Percentiles rank a stretch among this genome's conserved stretches.
Conservation (phyloP, 2,888 invertebrate species). For the Dasypogon diadema region DNA sequence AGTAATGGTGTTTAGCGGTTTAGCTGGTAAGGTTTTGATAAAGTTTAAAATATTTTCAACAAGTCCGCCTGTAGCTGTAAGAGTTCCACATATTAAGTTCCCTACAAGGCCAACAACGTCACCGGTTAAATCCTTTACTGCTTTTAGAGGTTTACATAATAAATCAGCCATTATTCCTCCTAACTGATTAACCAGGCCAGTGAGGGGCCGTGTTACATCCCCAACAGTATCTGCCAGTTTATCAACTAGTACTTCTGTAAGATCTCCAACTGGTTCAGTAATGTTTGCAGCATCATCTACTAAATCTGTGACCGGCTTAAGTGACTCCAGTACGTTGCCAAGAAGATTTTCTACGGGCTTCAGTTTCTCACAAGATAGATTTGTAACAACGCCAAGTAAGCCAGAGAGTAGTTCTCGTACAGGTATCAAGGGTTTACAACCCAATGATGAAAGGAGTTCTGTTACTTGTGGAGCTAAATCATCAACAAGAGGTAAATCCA, state of each 20-base stretch:
- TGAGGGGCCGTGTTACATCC: neutral
- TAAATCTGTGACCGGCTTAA: neutral
- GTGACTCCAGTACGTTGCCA: neutral
- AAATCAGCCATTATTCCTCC: neutral
- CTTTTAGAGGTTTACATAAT: conserved; percentile 7
- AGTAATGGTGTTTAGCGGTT: neutral
- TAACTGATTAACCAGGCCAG: neutral
- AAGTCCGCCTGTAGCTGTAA: neutral
- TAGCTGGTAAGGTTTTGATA: neutral
- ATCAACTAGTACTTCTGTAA: too few species aligned
- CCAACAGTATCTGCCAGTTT: too few species aligned
- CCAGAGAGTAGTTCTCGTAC: neutral
- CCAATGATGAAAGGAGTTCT: neutral
- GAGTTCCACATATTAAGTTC: neutral
- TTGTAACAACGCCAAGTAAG: neutral
- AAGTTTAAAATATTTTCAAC: neutral
- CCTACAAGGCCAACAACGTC: neutral
- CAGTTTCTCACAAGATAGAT: conserved; percentile 1
- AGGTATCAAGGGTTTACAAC: neutral
- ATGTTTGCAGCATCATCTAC: too few species aligned
- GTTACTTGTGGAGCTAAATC: neutral
- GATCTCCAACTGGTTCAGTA: too few species aligned
- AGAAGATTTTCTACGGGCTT: neutral
- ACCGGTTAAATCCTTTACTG: neutral
- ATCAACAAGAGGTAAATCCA: neutral